phyloP scores from a whole-genome alignment of 1,140 invertebrate genomes.

The Sitophilus oryzae region DNA sequence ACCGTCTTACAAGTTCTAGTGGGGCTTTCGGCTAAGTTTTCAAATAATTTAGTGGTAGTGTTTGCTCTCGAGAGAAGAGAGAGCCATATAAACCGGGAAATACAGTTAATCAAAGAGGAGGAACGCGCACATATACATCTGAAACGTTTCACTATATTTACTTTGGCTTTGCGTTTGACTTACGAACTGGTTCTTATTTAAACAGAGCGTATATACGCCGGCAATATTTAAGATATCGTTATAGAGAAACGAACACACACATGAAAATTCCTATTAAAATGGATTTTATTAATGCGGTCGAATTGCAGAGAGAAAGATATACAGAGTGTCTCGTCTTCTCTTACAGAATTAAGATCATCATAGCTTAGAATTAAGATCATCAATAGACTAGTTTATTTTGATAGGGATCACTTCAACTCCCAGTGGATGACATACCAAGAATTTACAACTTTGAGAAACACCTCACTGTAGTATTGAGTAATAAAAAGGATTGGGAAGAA shows the following conservation, averaged over 20 bases:
- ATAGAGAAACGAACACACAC: too few species aligned
- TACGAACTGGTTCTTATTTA: neutral
- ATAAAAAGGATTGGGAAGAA: too few species aligned
- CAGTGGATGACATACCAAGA: too few species aligned
- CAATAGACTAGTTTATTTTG: too few species aligned
- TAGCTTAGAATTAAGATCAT: too few species aligned
- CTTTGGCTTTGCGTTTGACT: neutral
- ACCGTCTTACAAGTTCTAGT: too few species aligned
- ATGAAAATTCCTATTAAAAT: neutral
- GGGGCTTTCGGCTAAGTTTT: neutral
- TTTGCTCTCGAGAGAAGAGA: neutral
- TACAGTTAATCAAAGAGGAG: neutral
- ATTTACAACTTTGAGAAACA: too few species aligned
- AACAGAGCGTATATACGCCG: neutral
- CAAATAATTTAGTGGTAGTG: neutral
- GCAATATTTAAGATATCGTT: neutral
- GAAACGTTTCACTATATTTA: neutral
- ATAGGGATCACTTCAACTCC: too few species aligned
- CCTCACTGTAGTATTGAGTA: too few species aligned
- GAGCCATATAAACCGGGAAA: neutral
- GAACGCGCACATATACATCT: neutral
- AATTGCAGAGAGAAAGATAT: too few species aligned
- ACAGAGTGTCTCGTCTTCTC: too few species aligned
- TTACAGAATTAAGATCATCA: too few species aligned
- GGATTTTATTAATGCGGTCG: neutral